A percentile compares a stretch with the other conserved stretches of the same genome.
These are phyloP conservation scores for Spatulosminthurus flaviceps DNA, from an alignment of 2,888 invertebrate species.

Conservation along the genomic window DNA sequence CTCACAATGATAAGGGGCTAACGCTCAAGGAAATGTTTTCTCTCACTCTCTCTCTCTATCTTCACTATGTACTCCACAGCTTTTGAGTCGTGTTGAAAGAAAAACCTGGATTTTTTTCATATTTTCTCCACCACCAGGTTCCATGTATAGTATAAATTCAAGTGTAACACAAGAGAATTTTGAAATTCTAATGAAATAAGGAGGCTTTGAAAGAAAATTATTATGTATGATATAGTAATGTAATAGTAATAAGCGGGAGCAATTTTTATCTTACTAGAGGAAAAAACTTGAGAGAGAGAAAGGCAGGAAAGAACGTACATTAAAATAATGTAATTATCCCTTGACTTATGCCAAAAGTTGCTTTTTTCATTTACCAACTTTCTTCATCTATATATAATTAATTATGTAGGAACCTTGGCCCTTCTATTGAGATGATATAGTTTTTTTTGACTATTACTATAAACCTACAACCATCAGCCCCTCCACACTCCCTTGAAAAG, in stretches of 20 bases:
- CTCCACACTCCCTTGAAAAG: no score
- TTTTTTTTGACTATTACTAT: no score
- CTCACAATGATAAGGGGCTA: neutral
- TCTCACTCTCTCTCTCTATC: neutral
- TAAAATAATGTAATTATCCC: slow-evolving; percentile 18
- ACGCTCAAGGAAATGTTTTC: slow-evolving; percentile 5
- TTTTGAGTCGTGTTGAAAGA: slow-evolving; percentile 11
- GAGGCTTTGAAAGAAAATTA: no score
- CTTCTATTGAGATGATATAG: no score
- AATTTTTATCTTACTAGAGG: neutral
- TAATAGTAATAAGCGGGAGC: neutral
- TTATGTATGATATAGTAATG: neutral
- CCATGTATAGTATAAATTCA: no score
- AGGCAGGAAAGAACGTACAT: neutral
- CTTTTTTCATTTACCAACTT: slow-evolving; percentile 11
- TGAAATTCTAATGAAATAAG: no score
- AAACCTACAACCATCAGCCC: no score
- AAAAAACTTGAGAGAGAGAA: neutral
- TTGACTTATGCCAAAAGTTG: slow-evolving; percentile 9
- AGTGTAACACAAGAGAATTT: no score
- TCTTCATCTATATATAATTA: neutral
- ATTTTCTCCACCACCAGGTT: neutral
- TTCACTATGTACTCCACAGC: slow-evolving; percentile 3
- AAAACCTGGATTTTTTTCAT: neutral
- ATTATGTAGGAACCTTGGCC: neutral